phyloP scores from a whole-genome alignment of 2,797 vertebrate genomes.

The Typhlichthys eigenmanni region DNA sequence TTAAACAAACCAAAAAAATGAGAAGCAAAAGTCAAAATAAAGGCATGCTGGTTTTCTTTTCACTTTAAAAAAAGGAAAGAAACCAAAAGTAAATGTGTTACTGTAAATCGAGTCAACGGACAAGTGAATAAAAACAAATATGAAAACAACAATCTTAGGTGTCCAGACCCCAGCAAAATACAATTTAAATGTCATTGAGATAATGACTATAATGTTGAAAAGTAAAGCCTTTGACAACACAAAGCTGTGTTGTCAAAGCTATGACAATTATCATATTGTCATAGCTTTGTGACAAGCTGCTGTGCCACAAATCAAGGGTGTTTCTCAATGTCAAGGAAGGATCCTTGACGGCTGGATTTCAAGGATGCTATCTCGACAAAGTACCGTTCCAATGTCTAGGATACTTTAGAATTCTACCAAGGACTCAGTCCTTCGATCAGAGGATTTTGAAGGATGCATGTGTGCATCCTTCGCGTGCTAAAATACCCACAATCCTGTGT shows the following conservation, averaged over 20 bases:
- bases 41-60: conserved; percentile 48
- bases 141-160: neutral
- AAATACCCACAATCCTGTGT: too few relatives aligned
- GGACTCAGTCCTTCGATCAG: too few relatives aligned
- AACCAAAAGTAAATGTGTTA: conserved; percentile 21
- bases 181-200: neutral
- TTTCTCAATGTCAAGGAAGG: too few relatives aligned
- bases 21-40: conserved; percentile 55
- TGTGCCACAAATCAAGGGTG: neutral
- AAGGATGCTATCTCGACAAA: too few relatives aligned
- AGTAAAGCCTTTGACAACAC: neutral
- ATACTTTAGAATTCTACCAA: too few relatives aligned
- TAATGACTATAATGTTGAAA: neutral
- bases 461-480: too few relatives aligned
- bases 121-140: too few relatives aligned
- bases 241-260: neutral
- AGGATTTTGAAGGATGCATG: too few relatives aligned
- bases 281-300: neutral
- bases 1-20: conserved; percentile 52
- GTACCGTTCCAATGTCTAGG: too few relatives aligned
- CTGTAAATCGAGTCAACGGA: too few relatives aligned
- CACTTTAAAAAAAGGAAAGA: neutral
- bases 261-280: neutral
- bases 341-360: too few relatives aligned
- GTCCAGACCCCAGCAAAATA: conserved; percentile 3